These are phyloP conservation scores for Tiphia femorata DNA, from an alignment of 2,888 invertebrate genomes.

Conservation along the genomic window DNA sequence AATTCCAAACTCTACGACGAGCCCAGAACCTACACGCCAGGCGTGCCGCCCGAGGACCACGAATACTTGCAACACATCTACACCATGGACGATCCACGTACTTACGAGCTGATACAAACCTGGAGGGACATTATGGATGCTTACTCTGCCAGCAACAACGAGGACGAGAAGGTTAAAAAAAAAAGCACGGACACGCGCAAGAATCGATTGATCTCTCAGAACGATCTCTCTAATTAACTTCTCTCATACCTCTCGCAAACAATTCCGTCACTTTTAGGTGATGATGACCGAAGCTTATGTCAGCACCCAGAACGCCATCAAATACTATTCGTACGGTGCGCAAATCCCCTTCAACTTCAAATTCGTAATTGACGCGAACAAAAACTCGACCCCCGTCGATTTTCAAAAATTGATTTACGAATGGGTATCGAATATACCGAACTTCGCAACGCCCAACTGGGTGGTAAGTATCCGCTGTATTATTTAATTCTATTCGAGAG, in stretches of 20 bases:
- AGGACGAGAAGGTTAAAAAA: constrained; percentile 63
- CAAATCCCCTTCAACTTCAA: constrained; percentile 87
- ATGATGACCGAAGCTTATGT: constrained; percentile 85
- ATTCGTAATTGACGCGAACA: constrained; percentile 75
- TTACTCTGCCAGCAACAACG: constrained; percentile 60
- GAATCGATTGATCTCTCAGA: too few species aligned
- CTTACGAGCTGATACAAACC: constrained; percentile 72
- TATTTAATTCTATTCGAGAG: too few species aligned
- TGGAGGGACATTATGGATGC: constrained; percentile 74
- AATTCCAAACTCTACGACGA: constrained; percentile 72
- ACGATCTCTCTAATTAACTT: too few species aligned
- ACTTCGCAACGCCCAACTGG: constrained; percentile 78
- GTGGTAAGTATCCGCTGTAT: constrained; percentile 82
- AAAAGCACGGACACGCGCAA: too few species aligned
- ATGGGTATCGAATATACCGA: constrained; percentile 71
- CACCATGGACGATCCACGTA: constrained; percentile 74
- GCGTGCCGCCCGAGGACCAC: constrained; percentile 67
- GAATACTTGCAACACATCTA: constrained; percentile 75
- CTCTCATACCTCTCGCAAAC: not conserved
- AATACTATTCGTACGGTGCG: constrained; percentile 78
- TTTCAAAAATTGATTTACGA: constrained; percentile 75
- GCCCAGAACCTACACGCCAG: constrained; percentile 70
- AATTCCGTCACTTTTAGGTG: constrained; percentile 62
- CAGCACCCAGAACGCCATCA: constrained; percentile 73
- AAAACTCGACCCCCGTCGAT: constrained; percentile 73